These are phyloP conservation scores for Dolichotis patagonum DNA, from an alignment of 2,113 vertebrate species.

Conservation along the genomic window DNA sequence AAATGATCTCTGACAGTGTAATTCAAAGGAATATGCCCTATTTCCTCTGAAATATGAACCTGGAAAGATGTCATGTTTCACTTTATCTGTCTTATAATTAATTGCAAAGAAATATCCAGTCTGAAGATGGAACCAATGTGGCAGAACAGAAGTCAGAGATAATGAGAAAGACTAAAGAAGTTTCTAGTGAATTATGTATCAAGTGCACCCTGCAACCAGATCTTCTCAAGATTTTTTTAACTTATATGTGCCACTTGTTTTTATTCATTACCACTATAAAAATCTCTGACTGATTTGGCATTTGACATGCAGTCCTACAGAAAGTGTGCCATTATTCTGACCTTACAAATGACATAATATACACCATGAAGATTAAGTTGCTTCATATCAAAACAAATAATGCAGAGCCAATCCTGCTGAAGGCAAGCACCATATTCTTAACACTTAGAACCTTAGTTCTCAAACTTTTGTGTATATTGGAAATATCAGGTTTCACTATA, in stretches of 20 bases:
- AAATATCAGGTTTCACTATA: not conserved
- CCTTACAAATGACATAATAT: not conserved
- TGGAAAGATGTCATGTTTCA: constrained; percentile 1
- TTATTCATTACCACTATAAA: constrained; percentile 12
- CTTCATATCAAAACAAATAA: not conserved
- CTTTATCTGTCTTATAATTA: not conserved
- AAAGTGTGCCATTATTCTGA: not conserved
- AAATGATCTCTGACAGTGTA: not conserved
- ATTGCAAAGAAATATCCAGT: not conserved
- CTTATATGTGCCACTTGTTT: constrained; percentile 27
- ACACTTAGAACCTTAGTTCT: not conserved
- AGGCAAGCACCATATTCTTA: not conserved
- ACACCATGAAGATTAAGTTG: not conserved
- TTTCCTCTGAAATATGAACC: constrained; percentile 37
- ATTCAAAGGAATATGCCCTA: not conserved
- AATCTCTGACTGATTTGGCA: not conserved
- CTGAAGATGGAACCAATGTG: constrained; percentile 11
- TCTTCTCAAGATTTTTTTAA: constrained; percentile 32
- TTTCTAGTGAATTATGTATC: not conserved
- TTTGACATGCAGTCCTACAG: not conserved
- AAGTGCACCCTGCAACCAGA: not conserved
- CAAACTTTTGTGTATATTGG: not conserved
- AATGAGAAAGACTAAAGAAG: constrained; percentile 17
- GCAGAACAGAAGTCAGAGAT: constrained; percentile 55
- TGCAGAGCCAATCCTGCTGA: not conserved